Conservation (phyloP, 1,140 invertebrate genomes). For the Drosophila nebulosa region DNA sequence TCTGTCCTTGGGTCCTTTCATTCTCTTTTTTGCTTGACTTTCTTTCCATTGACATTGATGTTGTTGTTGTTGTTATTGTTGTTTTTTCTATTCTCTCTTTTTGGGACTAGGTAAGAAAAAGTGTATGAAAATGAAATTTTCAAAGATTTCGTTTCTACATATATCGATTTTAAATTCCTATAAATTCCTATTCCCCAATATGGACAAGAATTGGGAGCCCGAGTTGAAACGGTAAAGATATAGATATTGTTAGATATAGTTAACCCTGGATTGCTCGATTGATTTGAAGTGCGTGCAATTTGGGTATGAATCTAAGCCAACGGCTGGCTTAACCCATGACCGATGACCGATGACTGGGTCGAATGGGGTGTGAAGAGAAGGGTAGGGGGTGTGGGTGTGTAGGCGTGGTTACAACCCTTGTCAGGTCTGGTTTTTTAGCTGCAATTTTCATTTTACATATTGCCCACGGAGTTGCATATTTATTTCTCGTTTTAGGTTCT, state of each 20-base stretch:
- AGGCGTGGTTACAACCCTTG: neutral
- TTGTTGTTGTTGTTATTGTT: neutral
- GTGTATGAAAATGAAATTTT: neutral
- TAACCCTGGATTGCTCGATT: too few species aligned
- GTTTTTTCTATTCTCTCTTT: neutral
- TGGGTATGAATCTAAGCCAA: too few species aligned
- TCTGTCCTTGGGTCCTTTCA: neutral
- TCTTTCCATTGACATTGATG: slow-evolving; percentile 8
- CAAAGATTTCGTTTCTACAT: neutral
- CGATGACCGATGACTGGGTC: too few species aligned
- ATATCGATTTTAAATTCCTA: neutral
- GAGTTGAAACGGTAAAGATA: too few species aligned
- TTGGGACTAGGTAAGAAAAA: slow-evolving; percentile 1
- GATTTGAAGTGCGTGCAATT: too few species aligned
- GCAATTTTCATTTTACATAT: slow-evolving; percentile 74
- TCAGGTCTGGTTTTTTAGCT: slow-evolving; percentile 41
- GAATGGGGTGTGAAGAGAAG: too few species aligned
- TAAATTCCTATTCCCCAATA: too few species aligned
- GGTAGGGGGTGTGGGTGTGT: neutral
- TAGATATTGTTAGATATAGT: too few species aligned
- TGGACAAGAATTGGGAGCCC: too few species aligned
- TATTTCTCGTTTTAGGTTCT: neutral
- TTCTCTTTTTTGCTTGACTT: slow-evolving; percentile 4
- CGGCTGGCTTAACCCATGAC: neutral
- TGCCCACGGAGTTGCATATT: slow-evolving; percentile 71